Percentiles rank a stretch among this genome's conserved stretches.
These are phyloP conservation scores for Arremon brunneinucha DNA, from an alignment of 2,797 vertebrate species.

Conservation along the genomic window DNA sequence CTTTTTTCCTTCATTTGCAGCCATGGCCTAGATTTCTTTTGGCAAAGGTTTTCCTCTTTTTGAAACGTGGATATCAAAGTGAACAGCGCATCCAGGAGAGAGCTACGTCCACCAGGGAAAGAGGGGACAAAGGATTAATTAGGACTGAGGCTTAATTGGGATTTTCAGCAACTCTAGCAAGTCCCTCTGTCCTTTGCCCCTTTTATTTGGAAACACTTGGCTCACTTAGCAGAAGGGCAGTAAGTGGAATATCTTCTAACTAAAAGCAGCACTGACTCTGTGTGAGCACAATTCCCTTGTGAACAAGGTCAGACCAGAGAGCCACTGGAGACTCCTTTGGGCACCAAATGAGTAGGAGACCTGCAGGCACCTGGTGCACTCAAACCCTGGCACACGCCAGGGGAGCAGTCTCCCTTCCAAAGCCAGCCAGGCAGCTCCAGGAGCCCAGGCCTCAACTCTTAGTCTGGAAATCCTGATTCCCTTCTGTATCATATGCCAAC, in stretches of 20 bases:
- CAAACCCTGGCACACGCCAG: accelerated
- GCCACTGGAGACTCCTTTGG: not conserved
- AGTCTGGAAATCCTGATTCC: not conserved
- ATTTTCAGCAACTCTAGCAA: not conserved
- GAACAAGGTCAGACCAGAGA: not conserved
- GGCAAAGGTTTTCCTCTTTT: not conserved
- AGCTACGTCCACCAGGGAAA: not conserved
- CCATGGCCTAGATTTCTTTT: not conserved
- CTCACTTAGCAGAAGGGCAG: not conserved
- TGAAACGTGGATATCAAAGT: not conserved
- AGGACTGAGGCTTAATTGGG: not conserved
- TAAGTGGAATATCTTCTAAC: not conserved
- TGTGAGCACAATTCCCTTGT: not conserved
- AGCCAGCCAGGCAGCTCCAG: not conserved
- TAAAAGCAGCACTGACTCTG: not conserved
- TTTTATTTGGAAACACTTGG: not conserved
- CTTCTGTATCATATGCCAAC: not conserved
- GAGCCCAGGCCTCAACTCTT: not conserved
- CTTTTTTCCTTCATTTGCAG: not conserved
- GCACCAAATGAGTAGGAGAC: not conserved
- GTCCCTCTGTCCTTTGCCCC: not conserved
- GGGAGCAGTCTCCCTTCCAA: not conserved
- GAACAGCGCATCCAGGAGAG: not conserved
- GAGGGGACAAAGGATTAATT: not conserved
- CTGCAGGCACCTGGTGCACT: not conserved